Percentiles rank a stretch among this genome's conserved stretches.
phyloP scores from a whole-genome alignment of 2,888 invertebrate species.

The Dryobota labecula region DNA sequence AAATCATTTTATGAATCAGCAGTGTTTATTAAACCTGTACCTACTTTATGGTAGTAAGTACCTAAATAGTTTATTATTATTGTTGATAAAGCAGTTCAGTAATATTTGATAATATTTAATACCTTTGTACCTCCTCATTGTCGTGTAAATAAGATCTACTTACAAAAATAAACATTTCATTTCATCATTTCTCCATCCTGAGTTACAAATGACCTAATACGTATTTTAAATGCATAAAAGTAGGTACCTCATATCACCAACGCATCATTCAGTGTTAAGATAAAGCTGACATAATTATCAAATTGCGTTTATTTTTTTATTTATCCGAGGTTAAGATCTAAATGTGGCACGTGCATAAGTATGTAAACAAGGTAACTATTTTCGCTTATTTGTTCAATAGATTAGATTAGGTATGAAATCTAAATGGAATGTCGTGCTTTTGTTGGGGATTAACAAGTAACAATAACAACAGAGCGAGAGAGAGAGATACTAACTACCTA shows the following conservation, averaged over 20 bases:
- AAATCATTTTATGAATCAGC: slow-evolving; percentile 16
- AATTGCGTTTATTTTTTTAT: slow-evolving; percentile 6
- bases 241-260: too few species aligned
- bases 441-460: too few species aligned
- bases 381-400: not conserved
- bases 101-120: not conserved
- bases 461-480: too few species aligned
- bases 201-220: not conserved
- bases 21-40: slow-evolving; percentile 5
- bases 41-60: not conserved
- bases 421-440: too few species aligned
- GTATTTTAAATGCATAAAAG: not conserved
- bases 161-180: too few species aligned
- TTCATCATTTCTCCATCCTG: not conserved
- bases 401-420: not conserved
- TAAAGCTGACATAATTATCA: slow-evolving; percentile 18
- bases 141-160: not conserved
- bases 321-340: slow-evolving; percentile 15
- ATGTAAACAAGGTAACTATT: slow-evolving; percentile 5
- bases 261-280: slow-evolving; percentile 9
- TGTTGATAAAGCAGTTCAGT: not conserved
- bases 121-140: not conserved
- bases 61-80: slow-evolving; percentile 2
- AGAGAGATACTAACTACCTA: not conserved
- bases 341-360: not conserved